Evolutionary conservation across 2,797 vertebrate species (phyloP).

Genomic region (Gobio occitaniae): DNA sequence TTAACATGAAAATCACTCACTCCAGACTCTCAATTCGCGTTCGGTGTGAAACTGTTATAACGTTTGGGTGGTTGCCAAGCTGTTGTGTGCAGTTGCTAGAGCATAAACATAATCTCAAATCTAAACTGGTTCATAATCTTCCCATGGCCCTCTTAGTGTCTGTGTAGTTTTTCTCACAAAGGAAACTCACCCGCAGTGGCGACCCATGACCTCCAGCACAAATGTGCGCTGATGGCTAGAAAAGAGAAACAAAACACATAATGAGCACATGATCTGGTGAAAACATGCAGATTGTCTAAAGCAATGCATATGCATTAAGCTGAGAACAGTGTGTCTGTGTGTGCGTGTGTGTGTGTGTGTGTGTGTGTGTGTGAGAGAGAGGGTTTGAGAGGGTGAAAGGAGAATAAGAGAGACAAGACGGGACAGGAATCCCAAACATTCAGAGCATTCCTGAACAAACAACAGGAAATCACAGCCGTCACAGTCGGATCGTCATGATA

Average conservation of each 20-base stretch:
- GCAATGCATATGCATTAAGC: neutral
- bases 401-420: neutral
- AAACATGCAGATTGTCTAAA: neutral
- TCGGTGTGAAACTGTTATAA: no score
- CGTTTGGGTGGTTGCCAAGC: no score
- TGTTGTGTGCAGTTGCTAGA: neutral
- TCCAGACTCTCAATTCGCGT: no score
- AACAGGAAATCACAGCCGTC: neutral
- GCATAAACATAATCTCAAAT: neutral
- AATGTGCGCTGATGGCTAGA: conserved; percentile 94
- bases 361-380: no score
- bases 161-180: neutral
- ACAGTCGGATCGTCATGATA: no score
- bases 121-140: neutral
- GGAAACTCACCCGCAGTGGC: conserved; percentile 91
- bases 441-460: conserved; percentile 3
- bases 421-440: neutral
- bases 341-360: no score
- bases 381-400: neutral
- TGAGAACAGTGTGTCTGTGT: neutral
- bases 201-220: conserved; percentile 96
- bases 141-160: neutral
- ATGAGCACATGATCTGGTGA: neutral
- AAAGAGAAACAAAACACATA: neutral
- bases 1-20: no score